Base-by-base conservation (phyloP, 2,888 invertebrate genomes). In the Cheilosia grossa region DNA sequence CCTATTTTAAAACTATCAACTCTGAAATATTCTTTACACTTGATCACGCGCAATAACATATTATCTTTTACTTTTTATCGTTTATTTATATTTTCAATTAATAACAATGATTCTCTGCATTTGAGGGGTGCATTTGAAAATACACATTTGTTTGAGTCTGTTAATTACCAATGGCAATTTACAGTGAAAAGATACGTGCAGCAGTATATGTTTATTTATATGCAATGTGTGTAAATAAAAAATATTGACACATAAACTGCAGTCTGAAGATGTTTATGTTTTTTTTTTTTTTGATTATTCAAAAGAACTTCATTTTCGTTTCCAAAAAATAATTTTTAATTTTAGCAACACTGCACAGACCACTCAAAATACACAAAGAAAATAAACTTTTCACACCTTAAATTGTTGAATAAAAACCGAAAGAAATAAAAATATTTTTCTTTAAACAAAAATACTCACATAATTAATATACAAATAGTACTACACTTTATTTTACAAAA, bases 1-100 rank as follows among this genome's bases (percentile, higher is more conserved):
- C 10, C 44, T 33, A 15, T 24, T 66, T 24, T 30, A 47, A 64
- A 47, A 63, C 21, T 54, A 33, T 73, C 44, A 63, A 73, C 44
- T 61, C 30, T 37, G 24, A 40, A 30, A 42, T 49, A 56, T 9
- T 42, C 27, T 61, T 53, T 54, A 13, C 63, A 47, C 54, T 54
- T 47, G 19, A 63, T 33, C 63, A 63, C n/a, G 30, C 27, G 61
- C 59, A 59, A 37, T 42, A 27, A 24, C 24, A 24, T 24, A 10
- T 59, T 6, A 24, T n/a, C 10, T 27, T 59, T 24, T 2, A 4
- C 30, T 17, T 13, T 63, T 44, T 42, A n/a, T 30, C 9, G 4
- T 37, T 51, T 51, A 19, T 53, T 40, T 51, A 27, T 19, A 73
- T 33, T 17, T 51, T 13, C 27, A 61, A 73, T 63, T 42, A 17